Evolutionary conservation across 2,113 vertebrate genomes (phyloP), one percentile per base, ranked within the genome.

Genomic region (Brachirus orientalis): DNA sequence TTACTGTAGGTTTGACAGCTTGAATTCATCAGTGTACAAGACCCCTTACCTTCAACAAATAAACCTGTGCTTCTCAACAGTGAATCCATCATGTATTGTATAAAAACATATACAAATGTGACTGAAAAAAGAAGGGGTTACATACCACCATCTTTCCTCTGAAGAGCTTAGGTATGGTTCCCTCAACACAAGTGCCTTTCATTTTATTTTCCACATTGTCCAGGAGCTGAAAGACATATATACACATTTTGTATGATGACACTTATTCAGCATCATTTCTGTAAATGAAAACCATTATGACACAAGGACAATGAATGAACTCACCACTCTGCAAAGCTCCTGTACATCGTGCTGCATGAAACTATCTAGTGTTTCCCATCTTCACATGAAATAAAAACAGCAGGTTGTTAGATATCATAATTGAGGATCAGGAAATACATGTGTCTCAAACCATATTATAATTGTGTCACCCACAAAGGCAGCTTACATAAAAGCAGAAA

Each of bases 141-240:
- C 47, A 83, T 96, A 99, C 98, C 97, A 99, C 98, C 98, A 99
- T 99, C 88, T 99, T 99, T 69, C 98, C 98, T 90, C 98, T 91
- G 92, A 99, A 99, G 75, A 99, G 93, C 77, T 99, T 99, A 10
- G 98, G 97, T 66, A 99, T 99, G 50, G 97, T 99, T 91, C 98
- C 98, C 85, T 99, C 98, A 74, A 99, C 98, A 83, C 98, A 99
- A 0, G 98, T 99, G 89, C 98, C 97, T 94, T 99, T 99, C 98
- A 99, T 99, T 93, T 99, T 99, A 79, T 99, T 99, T 90, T 99
- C 98, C 80, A 99, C 97, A 0, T 99, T 99, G 92, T 99, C 98
- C 44, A 99, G 94, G 68, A 99, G 93, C 98, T 99, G 91, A 38
- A 95, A 92, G 43, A 90, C 45, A 87, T 17, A 63, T 1, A 58